A percentile compares a stretch with the other conserved stretches of the same genome.
phyloP scores from a whole-genome alignment of 2,113 vertebrate genomes.

The Ia io region DNA sequence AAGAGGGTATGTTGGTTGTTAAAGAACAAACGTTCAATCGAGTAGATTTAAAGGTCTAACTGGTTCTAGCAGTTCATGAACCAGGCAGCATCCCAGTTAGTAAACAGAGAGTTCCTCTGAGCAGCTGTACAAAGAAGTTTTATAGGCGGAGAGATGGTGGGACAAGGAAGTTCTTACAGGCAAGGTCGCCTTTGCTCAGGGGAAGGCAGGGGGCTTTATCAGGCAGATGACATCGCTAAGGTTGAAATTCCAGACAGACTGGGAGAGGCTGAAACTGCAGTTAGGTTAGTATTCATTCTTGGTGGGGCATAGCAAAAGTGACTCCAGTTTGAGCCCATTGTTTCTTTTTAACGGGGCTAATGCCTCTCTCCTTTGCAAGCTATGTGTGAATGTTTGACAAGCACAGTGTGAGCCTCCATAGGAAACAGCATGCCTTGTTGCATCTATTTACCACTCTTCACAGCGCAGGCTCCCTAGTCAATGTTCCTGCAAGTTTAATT shows the following conservation, averaged over 20 bases:
- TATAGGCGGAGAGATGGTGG: not conserved
- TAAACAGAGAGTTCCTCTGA: not conserved
- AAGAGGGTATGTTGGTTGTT: constrained; percentile 88
- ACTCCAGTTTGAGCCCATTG: not conserved
- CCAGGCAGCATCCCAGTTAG: not conserved
- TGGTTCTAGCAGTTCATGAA: not conserved
- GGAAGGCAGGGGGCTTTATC: not conserved
- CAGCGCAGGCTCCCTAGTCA: not conserved
- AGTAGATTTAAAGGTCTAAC: not conserved
- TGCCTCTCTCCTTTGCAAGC: not conserved
- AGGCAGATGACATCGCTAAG: not conserved
- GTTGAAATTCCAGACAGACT: not conserved
- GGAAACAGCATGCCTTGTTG: not conserved
- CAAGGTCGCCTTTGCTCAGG: no score
- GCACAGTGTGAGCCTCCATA: not conserved
- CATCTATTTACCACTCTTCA: not conserved
- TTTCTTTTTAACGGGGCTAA: not conserved
- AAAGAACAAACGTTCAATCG: not conserved
- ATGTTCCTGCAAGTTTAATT: not conserved
- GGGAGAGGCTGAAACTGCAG: not conserved
- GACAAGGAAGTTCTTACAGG: not conserved
- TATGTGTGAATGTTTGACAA: not conserved
- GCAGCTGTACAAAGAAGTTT: not conserved
- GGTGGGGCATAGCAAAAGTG: not conserved
- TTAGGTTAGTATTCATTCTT: not conserved